Evolutionary conservation across 2,888 invertebrate species (phyloP), one percentile per base, ranked within the genome.

Genomic region (Strigamia crassipes): DNA sequence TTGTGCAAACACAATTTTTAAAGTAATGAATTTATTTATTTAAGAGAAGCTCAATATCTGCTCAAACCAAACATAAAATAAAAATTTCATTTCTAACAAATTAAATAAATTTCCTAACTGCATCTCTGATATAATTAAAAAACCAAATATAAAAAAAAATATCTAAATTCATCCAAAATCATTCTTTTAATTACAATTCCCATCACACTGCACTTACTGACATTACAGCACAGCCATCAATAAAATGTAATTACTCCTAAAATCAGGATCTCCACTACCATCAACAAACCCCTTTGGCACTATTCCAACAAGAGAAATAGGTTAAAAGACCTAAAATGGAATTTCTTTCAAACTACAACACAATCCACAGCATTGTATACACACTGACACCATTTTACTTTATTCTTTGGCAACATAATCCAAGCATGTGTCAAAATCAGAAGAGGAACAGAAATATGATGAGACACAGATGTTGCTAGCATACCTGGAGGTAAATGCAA

Each of bases 201-300:
- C 23, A 61, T 18, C 21, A 23, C 18, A 61, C n/a, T 61, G 61
- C 61, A 61, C n/a, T 61, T 61, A 61, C 61, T 23, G 23, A 61
- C 61, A 23, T 61, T 61, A 61, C 18, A 61, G n/a, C 21, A 18
- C 61, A 23, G 23, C 21, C 61, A 61, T 61, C 61, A 61, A 61
- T 46, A 46, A 61, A 61, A 23, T 61, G 61, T 61, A 61, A 61
- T 61, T 61, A 61, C 61, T 61, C 18, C 61, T 61, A 23, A 61
- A 61, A 61, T 61, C 61, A 61, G 23, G 61, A 61, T 61, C 21
- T 61, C 21, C 23, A 61, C 15, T 61, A 18, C 61, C 61, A 61
- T 61, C 21, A 61, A 61, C 21, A 61, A 61, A 61, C 21, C 23
- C 23, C 61, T 61, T 61, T 61, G 61, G 61, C 61, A 21, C 61